These are phyloP conservation scores for Hassar affinis DNA, from an alignment of 2,113 vertebrate genomes.

Conservation along the genomic window DNA sequence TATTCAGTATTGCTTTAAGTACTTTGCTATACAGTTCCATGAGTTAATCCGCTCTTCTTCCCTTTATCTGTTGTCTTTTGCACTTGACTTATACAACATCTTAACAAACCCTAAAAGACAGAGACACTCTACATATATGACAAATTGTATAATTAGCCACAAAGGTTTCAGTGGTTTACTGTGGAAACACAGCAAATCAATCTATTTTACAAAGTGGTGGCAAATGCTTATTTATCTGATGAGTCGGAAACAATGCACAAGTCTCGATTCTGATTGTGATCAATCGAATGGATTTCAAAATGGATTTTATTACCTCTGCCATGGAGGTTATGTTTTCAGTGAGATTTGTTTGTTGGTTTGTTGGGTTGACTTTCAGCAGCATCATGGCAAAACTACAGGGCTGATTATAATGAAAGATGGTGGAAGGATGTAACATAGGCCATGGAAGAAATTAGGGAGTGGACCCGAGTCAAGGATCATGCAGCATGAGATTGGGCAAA, in stretches of 20 bases:
- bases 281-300: not conserved
- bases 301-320: not conserved
- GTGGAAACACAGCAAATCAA: not conserved
- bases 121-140: not conserved
- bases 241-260: not conserved
- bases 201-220: not conserved
- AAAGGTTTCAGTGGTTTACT: not conserved
- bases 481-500: too few relatives aligned
- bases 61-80: too few relatives aligned
- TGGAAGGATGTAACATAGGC: too few relatives aligned
- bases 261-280: not conserved
- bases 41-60: not conserved
- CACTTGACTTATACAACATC: not conserved
- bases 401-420: too few relatives aligned
- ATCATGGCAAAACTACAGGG: too few relatives aligned
- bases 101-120: not conserved
- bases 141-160: not conserved
- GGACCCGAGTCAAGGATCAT: too few relatives aligned
- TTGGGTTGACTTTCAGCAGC: too few relatives aligned
- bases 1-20: too few relatives aligned
- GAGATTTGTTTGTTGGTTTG: too few relatives aligned
- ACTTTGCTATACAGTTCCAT: not conserved
- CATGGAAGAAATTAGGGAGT: too few relatives aligned
- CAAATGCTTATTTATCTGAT: not conserved
- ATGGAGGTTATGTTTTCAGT: too few relatives aligned